Base-by-base conservation (phyloP, 2,113 vertebrate genomes). In the Entelurus aequoreus region DNA sequence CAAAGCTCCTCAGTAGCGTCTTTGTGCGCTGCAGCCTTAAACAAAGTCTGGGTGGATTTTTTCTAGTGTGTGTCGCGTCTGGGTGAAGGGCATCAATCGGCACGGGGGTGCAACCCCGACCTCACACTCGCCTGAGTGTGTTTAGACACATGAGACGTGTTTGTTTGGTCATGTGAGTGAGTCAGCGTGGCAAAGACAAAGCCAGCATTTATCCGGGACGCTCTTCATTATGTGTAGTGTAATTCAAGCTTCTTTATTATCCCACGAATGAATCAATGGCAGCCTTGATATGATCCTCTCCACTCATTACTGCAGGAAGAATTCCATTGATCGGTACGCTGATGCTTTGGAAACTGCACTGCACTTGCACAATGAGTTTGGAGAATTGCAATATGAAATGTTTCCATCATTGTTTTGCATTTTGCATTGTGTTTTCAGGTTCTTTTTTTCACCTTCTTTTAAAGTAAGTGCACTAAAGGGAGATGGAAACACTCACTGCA, bases 61-160 rank as follows among this genome's bases (percentile, higher is more conserved):
- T 68, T 71, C 63, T 60, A 50, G 66, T 71, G 49, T 78, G 62
- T 50, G 62, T 65, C 11, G 48, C 5, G 44, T 60, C 44, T 60
- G 46, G 21, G 58, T 48, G 44, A 8, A 42, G n/a, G 55, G 55
- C n/a, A 57, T 57, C 55, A 57, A 44, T 44, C 38, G 55, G 38
- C 38, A 44, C 5, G 12, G 38, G 6, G 40, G 55, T 57, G 55
- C 6, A 40, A 57, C 55, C 55, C 42, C 55, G 40, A 72, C 69
- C 74, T 81, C 83, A 75, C 80, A 71, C 82, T 76, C 65, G 50
- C 54, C 48, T 55, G 63, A 42, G 68, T 75, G 61, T 81, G 84
- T 86, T 88, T 86, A 74, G 81, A 88, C 83, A 88, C 76, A 83
- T 86, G 85, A 82, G 78, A 77, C 55, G 55, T 58, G 76, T 68